phyloP scores from a whole-genome alignment of 1,140 invertebrate species.

The Drosophila pallidifrons region DNA sequence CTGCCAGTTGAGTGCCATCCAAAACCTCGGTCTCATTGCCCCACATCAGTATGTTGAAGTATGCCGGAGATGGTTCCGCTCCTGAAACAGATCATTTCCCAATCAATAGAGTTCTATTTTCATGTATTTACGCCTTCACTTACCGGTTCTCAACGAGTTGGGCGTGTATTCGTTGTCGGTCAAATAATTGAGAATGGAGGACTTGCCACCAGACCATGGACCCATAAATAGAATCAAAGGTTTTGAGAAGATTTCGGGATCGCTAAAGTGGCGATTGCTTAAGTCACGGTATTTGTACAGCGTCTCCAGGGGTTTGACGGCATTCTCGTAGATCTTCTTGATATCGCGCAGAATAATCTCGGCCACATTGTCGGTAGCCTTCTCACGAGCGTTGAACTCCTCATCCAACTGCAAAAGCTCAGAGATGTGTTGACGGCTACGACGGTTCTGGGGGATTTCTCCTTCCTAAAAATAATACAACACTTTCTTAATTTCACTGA shows the following conservation, averaged over 20 bases:
- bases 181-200: constrained; percentile 96
- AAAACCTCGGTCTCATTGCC: constrained; percentile 93
- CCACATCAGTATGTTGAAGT: constrained; percentile 97
- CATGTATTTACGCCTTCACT: neutral
- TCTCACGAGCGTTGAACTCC: constrained; percentile 90
- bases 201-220: constrained; percentile 98
- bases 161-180: constrained; percentile 94
- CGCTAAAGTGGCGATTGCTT: constrained; percentile 96
- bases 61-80: constrained; percentile 96
- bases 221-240: constrained; percentile 97
- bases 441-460: constrained; percentile 90
- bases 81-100: constrained; percentile 86
- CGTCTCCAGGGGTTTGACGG: constrained; percentile 95
- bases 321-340: constrained; percentile 94
- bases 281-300: constrained; percentile 96
- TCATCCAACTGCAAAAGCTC: constrained; percentile 92
- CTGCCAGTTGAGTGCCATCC: constrained; percentile 96
- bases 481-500: too few relatives aligned
- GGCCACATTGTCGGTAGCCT: constrained; percentile 90
- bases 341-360: constrained; percentile 93
- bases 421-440: constrained; percentile 92
- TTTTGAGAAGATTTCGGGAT: constrained; percentile 97
- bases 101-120: neutral
- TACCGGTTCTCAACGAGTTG: constrained; percentile 94
- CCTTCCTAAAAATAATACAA: constrained; percentile 86